Conservation (phyloP, 2,113 vertebrate species). For the Paramisgurnus dabryanus region DNA sequence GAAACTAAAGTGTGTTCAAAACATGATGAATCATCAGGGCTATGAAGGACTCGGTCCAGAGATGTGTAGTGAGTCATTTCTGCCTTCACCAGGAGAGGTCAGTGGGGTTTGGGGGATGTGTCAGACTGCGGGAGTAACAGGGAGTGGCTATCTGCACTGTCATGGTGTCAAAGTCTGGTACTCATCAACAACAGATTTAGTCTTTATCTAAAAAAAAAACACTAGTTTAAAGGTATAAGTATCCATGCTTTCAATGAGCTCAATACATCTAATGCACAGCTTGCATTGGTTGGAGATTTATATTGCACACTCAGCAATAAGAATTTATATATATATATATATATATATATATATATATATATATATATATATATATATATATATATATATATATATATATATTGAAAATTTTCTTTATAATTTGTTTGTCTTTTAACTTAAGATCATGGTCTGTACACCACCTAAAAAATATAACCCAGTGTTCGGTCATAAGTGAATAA, state of each 20-base stretch:
- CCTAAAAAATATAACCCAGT: too few species aligned
- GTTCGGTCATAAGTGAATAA: too few species aligned
- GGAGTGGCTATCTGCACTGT: conserved; percentile 47
- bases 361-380: too few species aligned
- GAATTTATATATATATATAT: too few species aligned
- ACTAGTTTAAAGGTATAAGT: neutral
- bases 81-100: conserved; percentile 46
- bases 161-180: neutral
- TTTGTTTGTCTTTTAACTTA: too few species aligned
- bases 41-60: conserved; percentile 23
- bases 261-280: neutral
- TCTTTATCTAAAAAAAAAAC: neutral
- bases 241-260: neutral
- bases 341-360: too few species aligned
- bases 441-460: too few species aligned
- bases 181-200: neutral
- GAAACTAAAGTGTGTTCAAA: conserved; percentile 24
- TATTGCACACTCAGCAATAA: too few species aligned
- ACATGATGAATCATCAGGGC: conserved; percentile 26
- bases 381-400: too few species aligned
- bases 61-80: conserved; percentile 25
- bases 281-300: too few species aligned
- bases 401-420: too few species aligned
- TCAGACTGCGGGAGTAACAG: conserved; percentile 32
- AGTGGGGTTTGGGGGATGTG: conserved; percentile 32